Evolutionary conservation across 1,140 invertebrate genomes (phyloP), one percentile per base, ranked within the genome.

Genomic region (Leptoteleia sp.): DNA sequence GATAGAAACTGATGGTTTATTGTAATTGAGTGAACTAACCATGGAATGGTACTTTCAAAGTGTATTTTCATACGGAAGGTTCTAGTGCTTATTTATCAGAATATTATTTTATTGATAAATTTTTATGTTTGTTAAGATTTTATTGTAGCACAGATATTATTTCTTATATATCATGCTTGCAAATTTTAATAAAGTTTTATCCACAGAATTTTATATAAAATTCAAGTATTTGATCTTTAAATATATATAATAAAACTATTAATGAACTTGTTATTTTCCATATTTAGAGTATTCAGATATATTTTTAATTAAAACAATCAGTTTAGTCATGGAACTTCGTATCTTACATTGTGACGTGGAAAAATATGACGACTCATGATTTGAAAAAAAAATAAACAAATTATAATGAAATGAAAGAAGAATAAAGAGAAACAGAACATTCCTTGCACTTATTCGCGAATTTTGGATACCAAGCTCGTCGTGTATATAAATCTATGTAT

Each of bases 401-500:
- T n/a, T n/a, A n/a, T n/a, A n/a, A n/a, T 25, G 22, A 3, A 25
- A 25, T 25, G 22, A 25, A 25, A 25, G 22, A 3, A 48, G 1
- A 29, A 40, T 22, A 25, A 27, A 15, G 6, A 25, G 22, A 4
- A 16, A 38, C 16, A 42, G 17, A 62, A 48, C 42, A 35, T 47
- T 62, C 43, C 57, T 62, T 27, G 55, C 33, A 62, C 33, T 62
- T 38, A 31, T 40, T 22, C 6, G 22, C 29, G 13, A 5, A 43
- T 65, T 42, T 67, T 47, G 48, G 40, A 57, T 71, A 45, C 47
- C 16, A 22, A 71, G 25, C 29, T 73, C 50, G 13, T 55, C 22
- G 48, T 75, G 43, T 65, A 65, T 33, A 75, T 75, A 64, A 72
- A 12, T 62, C 22, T 37, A 40, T 72, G 57, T 62, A 48, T 48